Evolutionary conservation across 2,113 vertebrate genomes (phyloP).

Genomic region (Nanger granti): DNA sequence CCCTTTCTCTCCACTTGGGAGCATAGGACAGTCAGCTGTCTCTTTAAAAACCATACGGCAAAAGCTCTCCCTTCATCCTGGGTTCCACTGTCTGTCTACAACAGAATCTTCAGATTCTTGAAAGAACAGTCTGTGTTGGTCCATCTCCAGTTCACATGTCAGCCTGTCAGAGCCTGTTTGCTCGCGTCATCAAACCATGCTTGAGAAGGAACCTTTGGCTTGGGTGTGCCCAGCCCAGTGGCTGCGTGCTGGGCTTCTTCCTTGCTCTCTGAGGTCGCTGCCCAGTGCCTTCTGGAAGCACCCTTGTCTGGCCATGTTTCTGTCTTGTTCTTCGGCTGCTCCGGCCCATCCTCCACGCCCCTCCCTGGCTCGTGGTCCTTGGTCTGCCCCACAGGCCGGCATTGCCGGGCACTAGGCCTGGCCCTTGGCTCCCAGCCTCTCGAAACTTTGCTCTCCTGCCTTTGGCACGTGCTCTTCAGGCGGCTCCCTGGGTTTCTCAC

Average conservation of each 20-base stretch:
- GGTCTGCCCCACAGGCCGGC: fast-evolving
- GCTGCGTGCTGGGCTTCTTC: neutral
- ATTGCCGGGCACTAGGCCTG: fast-evolving
- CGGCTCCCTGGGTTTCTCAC: neutral
- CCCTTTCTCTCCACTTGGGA: neutral
- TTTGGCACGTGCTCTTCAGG: fast-evolving
- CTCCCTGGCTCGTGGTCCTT: neutral
- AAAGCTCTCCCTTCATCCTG: no score
- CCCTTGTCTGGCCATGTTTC: neutral
- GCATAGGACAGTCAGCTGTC: neutral
- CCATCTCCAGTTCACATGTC: fast-evolving
- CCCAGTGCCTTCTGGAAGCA: fast-evolving
- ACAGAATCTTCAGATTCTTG: neutral
- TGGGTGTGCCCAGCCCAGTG: no score
- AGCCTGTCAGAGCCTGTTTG: fast-evolving
- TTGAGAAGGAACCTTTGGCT: neutral
- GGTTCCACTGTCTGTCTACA: no score
- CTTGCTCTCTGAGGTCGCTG: neutral
- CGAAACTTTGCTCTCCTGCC: neutral
- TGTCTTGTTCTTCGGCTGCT: neutral
- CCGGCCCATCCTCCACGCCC: fast-evolving
- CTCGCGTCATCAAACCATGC: neutral
- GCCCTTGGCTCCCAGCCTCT: neutral
- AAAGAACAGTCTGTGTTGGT: fast-evolving
- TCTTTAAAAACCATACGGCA: neutral